Evolutionary conservation across 2,888 invertebrate species (phyloP).

Genomic region (Corythucha ciliata): DNA sequence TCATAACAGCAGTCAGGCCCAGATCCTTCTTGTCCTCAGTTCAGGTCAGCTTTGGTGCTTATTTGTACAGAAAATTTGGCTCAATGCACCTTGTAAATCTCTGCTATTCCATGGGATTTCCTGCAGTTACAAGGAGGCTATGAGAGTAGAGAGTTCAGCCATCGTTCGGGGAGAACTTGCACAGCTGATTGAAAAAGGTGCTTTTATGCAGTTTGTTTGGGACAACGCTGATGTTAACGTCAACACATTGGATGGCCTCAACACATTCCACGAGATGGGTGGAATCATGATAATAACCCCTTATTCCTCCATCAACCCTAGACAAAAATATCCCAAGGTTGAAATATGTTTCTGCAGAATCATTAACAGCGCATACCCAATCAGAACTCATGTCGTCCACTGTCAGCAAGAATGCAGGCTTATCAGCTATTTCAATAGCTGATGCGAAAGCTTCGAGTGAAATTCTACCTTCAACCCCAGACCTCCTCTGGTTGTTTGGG

Average conservation of each 20-base stretch:
- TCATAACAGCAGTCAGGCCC: too few relatives aligned
- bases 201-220: slow-evolving; percentile 30
- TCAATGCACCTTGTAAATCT: slow-evolving; percentile 13
- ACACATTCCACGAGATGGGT: slow-evolving; percentile 14
- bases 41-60: too few relatives aligned
- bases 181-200: slow-evolving; percentile 11
- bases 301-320: not conserved
- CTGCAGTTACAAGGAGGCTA: slow-evolving; percentile 14
- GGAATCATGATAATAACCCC: slow-evolving; percentile 13
- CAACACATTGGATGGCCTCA: slow-evolving; percentile 11
- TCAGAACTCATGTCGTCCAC: too few relatives aligned
- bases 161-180: slow-evolving; percentile 3
- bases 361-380: too few relatives aligned
- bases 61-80: too few relatives aligned
- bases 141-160: slow-evolving; percentile 9
- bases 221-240: slow-evolving; percentile 34
- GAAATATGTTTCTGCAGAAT: slow-evolving; percentile 1
- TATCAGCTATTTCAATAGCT: too few relatives aligned
- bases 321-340: slow-evolving; percentile 8
- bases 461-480: too few relatives aligned
- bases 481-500: slow-evolving; percentile 16
- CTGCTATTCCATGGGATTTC: slow-evolving; percentile 16
- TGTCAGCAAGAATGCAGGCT: too few relatives aligned
- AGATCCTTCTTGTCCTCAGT: too few relatives aligned
- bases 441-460: too few relatives aligned